Conservation (phyloP, 2,888 invertebrate genomes). For the Caenorhabditis japonica region DNA sequence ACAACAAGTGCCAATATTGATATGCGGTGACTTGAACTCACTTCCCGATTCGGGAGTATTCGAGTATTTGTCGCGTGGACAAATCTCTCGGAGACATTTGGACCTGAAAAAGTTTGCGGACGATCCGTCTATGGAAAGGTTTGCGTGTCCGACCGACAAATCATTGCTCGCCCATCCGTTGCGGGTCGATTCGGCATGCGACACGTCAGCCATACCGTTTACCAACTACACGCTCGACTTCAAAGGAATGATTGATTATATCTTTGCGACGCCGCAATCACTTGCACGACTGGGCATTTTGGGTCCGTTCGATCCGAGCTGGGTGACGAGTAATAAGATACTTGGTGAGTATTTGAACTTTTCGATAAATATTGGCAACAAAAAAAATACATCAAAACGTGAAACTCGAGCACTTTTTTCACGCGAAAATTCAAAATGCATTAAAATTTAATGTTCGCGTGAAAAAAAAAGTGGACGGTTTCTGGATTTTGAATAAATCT, state of each 20-base stretch:
- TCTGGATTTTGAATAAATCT: too few relatives aligned
- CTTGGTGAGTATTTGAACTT: conserved; percentile 82
- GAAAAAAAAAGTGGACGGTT: too few relatives aligned
- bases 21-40: conserved; percentile 99
- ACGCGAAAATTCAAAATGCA: too few relatives aligned
- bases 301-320: conserved; percentile 92
- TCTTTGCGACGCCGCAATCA: conserved; percentile 95
- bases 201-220: conserved; percentile 94
- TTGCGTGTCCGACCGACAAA: conserved; percentile 55
- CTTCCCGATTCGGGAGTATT: conserved; percentile 97
- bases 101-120: conserved; percentile 91
- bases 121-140: conserved; percentile 69
- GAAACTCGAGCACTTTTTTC: too few relatives aligned
- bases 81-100: conserved; percentile 90
- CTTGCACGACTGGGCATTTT: conserved; percentile 92
- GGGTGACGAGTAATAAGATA: conserved; percentile 92
- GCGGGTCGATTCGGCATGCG: conserved; percentile 93
- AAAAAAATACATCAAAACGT: neutral
- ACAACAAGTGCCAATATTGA: conserved; percentile 88
- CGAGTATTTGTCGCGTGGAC: conserved; percentile 92
- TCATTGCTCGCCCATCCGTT: conserved; percentile 90
- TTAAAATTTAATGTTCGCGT: too few relatives aligned
- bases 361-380: neutral
- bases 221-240: conserved; percentile 99
- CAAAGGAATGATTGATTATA: conserved; percentile 99